A percentile compares a stretch with the other conserved stretches of the same genome.
Evolutionary conservation across 1,140 invertebrate species (phyloP).

Genomic region (Lamellibrachia luymesi): DNA sequence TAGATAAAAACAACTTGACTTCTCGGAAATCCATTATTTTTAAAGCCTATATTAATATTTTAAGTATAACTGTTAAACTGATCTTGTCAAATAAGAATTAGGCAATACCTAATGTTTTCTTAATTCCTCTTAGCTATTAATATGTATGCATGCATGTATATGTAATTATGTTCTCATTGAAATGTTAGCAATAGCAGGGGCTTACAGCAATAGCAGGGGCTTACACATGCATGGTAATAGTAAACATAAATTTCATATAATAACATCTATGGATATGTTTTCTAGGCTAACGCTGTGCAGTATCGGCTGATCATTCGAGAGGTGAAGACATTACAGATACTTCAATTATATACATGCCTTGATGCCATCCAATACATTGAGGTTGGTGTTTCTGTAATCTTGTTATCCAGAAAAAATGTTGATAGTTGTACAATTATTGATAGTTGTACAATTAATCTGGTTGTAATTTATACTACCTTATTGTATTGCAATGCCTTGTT

Average conservation of each 20-base stretch:
- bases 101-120: background rate
- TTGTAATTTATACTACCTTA: background rate
- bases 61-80: no score
- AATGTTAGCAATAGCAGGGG: no score
- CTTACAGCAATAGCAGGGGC: no score
- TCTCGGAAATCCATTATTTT: no score
- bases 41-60: no score
- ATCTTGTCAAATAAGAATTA: no score
- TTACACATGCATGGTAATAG: background rate
- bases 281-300: conserved; percentile 52
- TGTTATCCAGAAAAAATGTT: background rate
- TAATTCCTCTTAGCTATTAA: no score
- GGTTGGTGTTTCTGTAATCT: conserved; percentile 33
- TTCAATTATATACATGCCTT: conserved; percentile 53
- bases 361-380: conserved; percentile 56
- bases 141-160: no score
- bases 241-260: background rate
- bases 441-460: no score
- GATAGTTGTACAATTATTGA: background rate
- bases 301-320: conserved; percentile 54
- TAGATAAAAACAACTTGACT: no score
- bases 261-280: background rate
- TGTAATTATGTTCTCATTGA: no score
- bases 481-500: background rate
- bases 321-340: conserved; percentile 52